Evolutionary conservation across 2,797 vertebrate genomes (phyloP).

Genomic region (Sebastes vulpes): DNA sequence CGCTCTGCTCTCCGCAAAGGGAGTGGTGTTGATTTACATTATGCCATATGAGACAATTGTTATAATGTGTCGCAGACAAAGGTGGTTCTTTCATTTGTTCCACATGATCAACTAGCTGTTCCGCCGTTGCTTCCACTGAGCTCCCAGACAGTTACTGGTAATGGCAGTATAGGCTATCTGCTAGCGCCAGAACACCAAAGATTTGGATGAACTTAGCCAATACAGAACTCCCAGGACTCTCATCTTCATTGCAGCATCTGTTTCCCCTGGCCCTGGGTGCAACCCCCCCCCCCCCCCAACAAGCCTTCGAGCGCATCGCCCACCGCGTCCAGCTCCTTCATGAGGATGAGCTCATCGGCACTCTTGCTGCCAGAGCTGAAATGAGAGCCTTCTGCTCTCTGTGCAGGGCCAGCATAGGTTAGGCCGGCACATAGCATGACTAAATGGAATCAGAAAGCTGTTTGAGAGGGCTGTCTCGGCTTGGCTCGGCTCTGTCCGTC

Average conservation of each 20-base stretch:
- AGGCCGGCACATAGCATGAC: constrained; percentile 80
- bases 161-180: constrained; percentile 33
- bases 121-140: background rate
- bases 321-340: constrained; percentile 75
- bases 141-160: constrained; percentile 36
- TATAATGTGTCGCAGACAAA: constrained; percentile 37
- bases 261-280: constrained; percentile 57
- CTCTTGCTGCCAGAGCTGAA: constrained; percentile 81
- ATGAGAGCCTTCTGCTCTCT: constrained; percentile 81
- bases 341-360: constrained; percentile 84
- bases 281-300: constrained; percentile 30
- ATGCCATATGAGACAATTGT: constrained; percentile 39
- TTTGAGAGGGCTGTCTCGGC: constrained; percentile 50
- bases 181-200: constrained; percentile 56
- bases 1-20: constrained; percentile 31
- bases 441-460: constrained; percentile 79
- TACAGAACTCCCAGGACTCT: constrained; percentile 60
- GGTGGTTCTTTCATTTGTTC: constrained; percentile 52
- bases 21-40: constrained; percentile 58
- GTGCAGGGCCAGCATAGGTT: constrained; percentile 75
- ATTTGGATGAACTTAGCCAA: constrained; percentile 52
- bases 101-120: constrained; percentile 41
- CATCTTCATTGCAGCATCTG: constrained; percentile 77
- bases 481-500: constrained; percentile 27
- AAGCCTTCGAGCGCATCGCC: constrained; percentile 75